A percentile compares a stretch with the other conserved stretches of the same genome.
Evolutionary conservation across 1,140 invertebrate genomes (phyloP).

Genomic region (Neuroterus valhalla): DNA sequence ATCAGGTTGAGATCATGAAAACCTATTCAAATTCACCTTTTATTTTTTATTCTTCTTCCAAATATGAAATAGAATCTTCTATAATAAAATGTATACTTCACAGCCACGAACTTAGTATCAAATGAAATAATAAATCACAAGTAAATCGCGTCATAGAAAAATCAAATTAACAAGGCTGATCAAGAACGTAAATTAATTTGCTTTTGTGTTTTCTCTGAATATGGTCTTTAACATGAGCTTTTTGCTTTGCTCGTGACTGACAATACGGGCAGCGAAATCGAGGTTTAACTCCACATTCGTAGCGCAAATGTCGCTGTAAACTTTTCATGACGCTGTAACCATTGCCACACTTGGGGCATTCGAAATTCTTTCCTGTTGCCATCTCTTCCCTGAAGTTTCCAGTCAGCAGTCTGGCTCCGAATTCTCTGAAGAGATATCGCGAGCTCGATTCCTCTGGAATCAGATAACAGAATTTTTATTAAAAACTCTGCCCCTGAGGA

Average conservation of each 20-base stretch:
- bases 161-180: slow-evolving; percentile 33
- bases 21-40: background rate
- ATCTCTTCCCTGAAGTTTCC: background rate
- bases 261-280: slow-evolving; percentile 78
- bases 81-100: background rate
- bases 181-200: slow-evolving; percentile 46
- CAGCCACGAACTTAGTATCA: background rate
- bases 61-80: background rate
- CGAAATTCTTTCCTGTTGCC: slow-evolving; percentile 44
- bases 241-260: slow-evolving; percentile 77
- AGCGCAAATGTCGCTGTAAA: slow-evolving; percentile 79
- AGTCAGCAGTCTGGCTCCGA: background rate
- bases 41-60: background rate
- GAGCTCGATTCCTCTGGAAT: slow-evolving; percentile 54
- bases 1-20: background rate
- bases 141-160: background rate
- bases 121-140: too few relatives aligned
- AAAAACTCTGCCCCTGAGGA: background rate
- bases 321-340: slow-evolving; percentile 77
- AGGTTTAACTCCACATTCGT: slow-evolving; percentile 80
- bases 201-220: slow-evolving; percentile 66
- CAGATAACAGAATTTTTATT: slow-evolving; percentile 41
- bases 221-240: slow-evolving; percentile 76
- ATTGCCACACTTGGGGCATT: slow-evolving; percentile 77
- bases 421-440: slow-evolving; percentile 39